Evolutionary conservation across 1,140 invertebrate genomes (phyloP), one percentile per base, ranked within the genome.

Genomic region (Steinernema khuongi): DNA sequence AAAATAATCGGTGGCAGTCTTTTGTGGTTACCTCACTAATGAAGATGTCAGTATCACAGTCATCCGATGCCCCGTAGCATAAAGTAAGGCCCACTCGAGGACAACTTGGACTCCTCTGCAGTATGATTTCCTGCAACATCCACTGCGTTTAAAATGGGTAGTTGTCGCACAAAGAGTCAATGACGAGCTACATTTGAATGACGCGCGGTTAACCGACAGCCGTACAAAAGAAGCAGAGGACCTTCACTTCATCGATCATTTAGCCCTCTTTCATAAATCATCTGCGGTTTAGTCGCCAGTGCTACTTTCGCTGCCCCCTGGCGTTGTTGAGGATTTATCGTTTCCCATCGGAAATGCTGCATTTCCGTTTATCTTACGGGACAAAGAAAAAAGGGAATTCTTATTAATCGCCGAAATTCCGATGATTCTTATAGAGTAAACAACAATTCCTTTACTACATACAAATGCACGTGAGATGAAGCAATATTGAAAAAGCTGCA

Each of bases 71-170:
- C 77, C 89, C 90, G 78, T 91, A 91, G 83, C 90, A 91, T 30
- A 91, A 87, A 4, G 90, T 90, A 33, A 91, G 82, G 17, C 91
- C 91, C 1, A 91, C 81, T 77, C 90, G 89, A 71, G 86, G 89
- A 0, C 78, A 76, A 30, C 83, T 86, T 22, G 7, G 31, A 19
- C 31, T 33, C 66, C 88, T 86, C 79, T 88, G 89, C 60, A 91
- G 85, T 29, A 90, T 90, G 68, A 91, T 89, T 88, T 91, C 91
- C 90, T 91, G 86, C 26, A 87, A 87, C 50, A 60, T 14, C 50
- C 4, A 77, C 7, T 22, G 4, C 22, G 11, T 60, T 7, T 60
- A 7, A 60, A 14, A 14, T 41, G 36, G n/a, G n/a, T 41, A 11
- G 36, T 41, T 7, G 36, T 7, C 36, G 36, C 36, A 41, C n/a